Evolutionary conservation across 2,888 invertebrate genomes (phyloP).

Genomic region (Polyploca ridens): DNA sequence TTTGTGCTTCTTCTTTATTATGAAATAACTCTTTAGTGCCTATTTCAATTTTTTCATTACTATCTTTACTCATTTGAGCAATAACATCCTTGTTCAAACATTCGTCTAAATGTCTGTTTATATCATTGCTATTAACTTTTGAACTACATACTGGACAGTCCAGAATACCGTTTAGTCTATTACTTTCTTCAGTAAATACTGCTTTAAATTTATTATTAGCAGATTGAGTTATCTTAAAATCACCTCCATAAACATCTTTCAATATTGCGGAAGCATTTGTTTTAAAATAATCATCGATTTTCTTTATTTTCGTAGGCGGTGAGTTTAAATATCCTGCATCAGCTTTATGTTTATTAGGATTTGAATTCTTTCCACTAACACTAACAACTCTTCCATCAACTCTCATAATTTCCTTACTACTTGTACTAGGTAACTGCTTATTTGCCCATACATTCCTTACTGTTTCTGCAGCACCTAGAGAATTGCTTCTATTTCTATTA

Average conservation of each 20-base stretch:
- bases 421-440: conserved; percentile 38
- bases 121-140: conserved; percentile 54
- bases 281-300: conserved; percentile 74
- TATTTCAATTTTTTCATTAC: conserved; percentile 26
- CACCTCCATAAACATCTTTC: conserved; percentile 73
- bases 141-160: conserved; percentile 80
- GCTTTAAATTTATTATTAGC: conserved; percentile 43
- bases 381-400: not conserved
- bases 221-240: conserved; percentile 55
- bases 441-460: conserved; percentile 56
- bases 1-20: not conserved
- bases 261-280: conserved; percentile 55
- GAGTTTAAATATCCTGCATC: conserved; percentile 32
- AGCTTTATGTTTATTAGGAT: conserved; percentile 52
- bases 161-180: conserved; percentile 38
- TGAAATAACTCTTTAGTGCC: not conserved
- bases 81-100: conserved; percentile 73
- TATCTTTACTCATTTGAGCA: conserved; percentile 47
- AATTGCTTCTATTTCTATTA: conserved; percentile 30
- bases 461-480: conserved; percentile 39
- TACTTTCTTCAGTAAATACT: conserved; percentile 25
- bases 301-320: conserved; percentile 66
- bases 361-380: conserved; percentile 19
- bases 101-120: conserved; percentile 77
- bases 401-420: not conserved